Conservation (phyloP, 2,113 vertebrate genomes). For the Tichodroma muraria region DNA sequence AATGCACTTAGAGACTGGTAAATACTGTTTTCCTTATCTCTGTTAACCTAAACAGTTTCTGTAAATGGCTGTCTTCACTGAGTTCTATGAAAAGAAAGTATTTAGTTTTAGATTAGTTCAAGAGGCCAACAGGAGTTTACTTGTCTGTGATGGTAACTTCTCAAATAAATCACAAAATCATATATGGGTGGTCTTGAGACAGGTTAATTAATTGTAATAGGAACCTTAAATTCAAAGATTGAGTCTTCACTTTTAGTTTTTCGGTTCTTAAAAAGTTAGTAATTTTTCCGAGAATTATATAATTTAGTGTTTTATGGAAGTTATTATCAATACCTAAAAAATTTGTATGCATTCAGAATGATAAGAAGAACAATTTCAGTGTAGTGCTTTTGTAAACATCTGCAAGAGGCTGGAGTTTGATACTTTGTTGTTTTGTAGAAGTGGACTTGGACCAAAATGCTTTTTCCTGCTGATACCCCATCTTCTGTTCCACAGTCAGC, state of each 20-base stretch:
- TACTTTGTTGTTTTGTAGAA: not conserved
- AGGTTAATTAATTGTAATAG: not conserved
- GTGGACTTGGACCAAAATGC: not conserved
- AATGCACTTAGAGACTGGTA: conserved; percentile 4
- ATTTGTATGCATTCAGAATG: not conserved
- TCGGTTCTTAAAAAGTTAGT: not conserved
- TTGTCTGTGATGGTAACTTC: not conserved
- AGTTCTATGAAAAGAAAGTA: not conserved
- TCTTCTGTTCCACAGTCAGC: not conserved
- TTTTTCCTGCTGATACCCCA: not conserved
- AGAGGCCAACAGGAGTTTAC: not conserved
- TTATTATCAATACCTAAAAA: not conserved
- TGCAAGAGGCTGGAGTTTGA: not conserved
- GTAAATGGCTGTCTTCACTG: not conserved
- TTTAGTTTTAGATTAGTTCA: not conserved
- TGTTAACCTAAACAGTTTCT: conserved; percentile 17
- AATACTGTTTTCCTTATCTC: conserved; percentile 31
- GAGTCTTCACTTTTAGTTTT: not conserved
- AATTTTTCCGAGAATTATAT: not conserved
- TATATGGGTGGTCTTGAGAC: not conserved
- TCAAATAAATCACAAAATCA: not conserved
- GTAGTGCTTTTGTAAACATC: not conserved
- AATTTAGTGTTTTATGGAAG: rapidly evolving
- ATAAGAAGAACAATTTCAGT: not conserved
- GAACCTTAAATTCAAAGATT: not conserved